Base-by-base conservation (phyloP, 2,113 vertebrate genomes). In the Clupea harengus region DNA sequence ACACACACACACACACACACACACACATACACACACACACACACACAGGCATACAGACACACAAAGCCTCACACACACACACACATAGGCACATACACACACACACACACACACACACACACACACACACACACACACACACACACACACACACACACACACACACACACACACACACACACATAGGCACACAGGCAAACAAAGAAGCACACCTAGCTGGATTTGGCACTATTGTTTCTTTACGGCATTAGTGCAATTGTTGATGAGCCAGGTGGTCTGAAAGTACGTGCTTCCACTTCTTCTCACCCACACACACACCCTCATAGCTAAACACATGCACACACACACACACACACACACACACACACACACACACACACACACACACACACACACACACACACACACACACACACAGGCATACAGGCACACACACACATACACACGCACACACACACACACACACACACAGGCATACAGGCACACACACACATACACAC, bases 181-280 rank as follows among this genome's bases (percentile, higher is more conserved):
- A 67, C 60, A 67, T n/a, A 67, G 6, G 28, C 60, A 67, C 60
- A 67, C 22, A 67, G 5, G 28, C 60, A 67, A 22, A 67, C 57
- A 60, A 18, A 60, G 20, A 22, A 22, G 57, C 57, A 60, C 60
- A 67, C n/a, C 60, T 67, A 25, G 60, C 22, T 67, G 60, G 60
- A 67, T 2, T 67, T 67, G 60, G 60, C 60, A 67, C 22, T 25
- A 25, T 67, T 25, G 11, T 67, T 4, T 67, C 98, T 98, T 96
- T 0, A 98, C 98, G 50, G 96, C 94, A 3, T 99, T 96, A 0
- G 99, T 99, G 90, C 98, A 98, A 0, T 97, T 98, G 95, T 97
- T 99, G 92, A 99, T 97, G 0, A 97, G 97, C 98, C 98, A 99
- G 0, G 98, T 98, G 87, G 97, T 99, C 95, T 99, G 97, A 93